Conservation (phyloP, 2,888 invertebrate genomes). For the Parnassius apollo region DNA sequence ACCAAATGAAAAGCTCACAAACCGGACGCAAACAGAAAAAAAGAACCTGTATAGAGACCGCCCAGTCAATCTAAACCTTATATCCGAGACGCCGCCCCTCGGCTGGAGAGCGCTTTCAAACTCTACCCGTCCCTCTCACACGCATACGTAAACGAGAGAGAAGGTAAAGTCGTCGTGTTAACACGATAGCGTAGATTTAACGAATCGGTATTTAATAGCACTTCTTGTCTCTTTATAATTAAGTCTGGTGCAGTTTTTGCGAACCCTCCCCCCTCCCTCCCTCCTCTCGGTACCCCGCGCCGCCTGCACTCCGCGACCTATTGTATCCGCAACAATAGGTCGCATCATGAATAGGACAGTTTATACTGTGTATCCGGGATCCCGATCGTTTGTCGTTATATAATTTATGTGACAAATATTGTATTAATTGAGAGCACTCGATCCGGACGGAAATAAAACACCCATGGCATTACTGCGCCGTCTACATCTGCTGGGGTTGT, state of each 20-base stretch:
- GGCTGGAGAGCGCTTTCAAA: conserved; percentile 78
- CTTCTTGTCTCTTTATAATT: conserved; percentile 82
- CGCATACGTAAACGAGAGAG: conserved; percentile 41
- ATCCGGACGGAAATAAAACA: conserved; percentile 56
- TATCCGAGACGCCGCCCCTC: conserved; percentile 85
- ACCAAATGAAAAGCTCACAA: conserved; percentile 70
- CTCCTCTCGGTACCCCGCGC: conserved; percentile 24
- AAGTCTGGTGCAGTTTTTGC: conserved; percentile 81
- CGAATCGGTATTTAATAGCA: conserved; percentile 81
- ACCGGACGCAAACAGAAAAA: conserved; percentile 66
- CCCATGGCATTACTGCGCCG: conserved; percentile 52
- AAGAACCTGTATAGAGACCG: conserved; percentile 75
- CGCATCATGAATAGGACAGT: conserved; percentile 45
- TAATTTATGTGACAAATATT: conserved; percentile 76
- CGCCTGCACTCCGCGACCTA: conserved; percentile 50
- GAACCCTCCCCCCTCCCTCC: conserved; percentile 47
- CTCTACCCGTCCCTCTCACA: conserved; percentile 46
- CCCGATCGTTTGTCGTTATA: conserved; percentile 58
- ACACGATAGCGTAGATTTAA: conserved; percentile 79
- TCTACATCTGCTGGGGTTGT: conserved; percentile 41
- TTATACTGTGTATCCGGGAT: conserved; percentile 50
- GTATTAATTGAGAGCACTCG: conserved; percentile 72
- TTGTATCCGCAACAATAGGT: conserved; percentile 62
- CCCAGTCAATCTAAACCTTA: conserved; percentile 80
- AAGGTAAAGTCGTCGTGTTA: conserved; percentile 63